phyloP scores from a whole-genome alignment of 2,113 vertebrate species.

The Balaeniceps rex region DNA sequence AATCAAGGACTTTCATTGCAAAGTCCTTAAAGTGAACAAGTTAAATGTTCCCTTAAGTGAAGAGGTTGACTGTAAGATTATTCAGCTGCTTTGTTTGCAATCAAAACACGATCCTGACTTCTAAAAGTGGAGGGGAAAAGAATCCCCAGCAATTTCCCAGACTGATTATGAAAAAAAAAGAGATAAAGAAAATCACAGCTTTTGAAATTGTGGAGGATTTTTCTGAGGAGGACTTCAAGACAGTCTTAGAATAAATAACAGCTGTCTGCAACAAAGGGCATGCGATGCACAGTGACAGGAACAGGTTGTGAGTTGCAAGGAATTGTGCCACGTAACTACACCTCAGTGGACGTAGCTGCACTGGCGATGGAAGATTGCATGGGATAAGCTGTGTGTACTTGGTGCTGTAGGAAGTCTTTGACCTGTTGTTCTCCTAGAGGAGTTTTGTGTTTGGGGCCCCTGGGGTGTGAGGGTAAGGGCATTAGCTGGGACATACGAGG shows the following conservation, averaged over 20 bases:
- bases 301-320: not conserved
- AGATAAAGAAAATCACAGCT: not conserved
- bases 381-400: not conserved
- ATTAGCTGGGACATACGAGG: not conserved
- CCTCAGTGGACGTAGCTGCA: not conserved
- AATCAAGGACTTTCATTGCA: not conserved
- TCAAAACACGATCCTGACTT: not conserved
- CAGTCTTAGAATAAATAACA: not conserved
- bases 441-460: not conserved
- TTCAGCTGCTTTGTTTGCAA: not conserved
- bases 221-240: not conserved
- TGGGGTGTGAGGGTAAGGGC: not conserved
- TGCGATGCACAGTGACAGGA: not conserved
- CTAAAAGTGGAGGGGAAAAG: not conserved
- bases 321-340: not conserved
- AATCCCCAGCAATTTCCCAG: not conserved
- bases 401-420: not conserved
- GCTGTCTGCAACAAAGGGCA: not conserved
- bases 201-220: not conserved
- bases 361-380: fast-evolving
- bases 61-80: not conserved
- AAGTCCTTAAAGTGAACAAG: not conserved
- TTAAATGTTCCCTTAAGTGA: not conserved
- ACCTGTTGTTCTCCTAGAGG: not conserved
- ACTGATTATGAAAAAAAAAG: not conserved